A percentile compares a stretch with the other conserved stretches of the same genome.
phyloP scores from a whole-genome alignment of 1,140 invertebrate genomes.

The Chrysoperla carnea region DNA sequence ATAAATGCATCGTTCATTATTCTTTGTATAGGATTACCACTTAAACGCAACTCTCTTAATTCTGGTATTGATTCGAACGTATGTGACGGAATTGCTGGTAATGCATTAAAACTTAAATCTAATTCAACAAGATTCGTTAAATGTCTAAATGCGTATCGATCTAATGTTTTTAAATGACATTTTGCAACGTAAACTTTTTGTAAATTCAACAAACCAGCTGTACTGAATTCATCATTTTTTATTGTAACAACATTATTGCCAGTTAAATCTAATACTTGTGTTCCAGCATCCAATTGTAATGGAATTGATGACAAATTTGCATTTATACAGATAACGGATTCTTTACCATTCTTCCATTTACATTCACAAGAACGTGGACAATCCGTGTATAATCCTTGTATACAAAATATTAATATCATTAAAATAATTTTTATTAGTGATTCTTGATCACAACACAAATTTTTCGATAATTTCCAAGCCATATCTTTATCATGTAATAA shows the following conservation, averaged over 20 bases:
- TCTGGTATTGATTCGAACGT: slow-evolving; percentile 49
- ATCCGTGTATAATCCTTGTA: slow-evolving; percentile 8
- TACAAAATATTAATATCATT: slow-evolving; percentile 5
- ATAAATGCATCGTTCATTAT: slow-evolving; percentile 50
- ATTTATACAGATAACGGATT: slow-evolving; percentile 56
- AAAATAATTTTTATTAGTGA: no score
- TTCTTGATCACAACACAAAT: no score
- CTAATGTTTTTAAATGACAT: slow-evolving; percentile 40
- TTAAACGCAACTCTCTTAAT: slow-evolving; percentile 53
- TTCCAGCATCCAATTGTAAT: slow-evolving; percentile 45
- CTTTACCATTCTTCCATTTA: slow-evolving; percentile 73
- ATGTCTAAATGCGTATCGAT: slow-evolving; percentile 44
- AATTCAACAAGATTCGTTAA: slow-evolving; percentile 60
- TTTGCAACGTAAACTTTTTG: slow-evolving; percentile 56
- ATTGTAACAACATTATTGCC: slow-evolving; percentile 48
- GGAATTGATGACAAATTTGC: slow-evolving; percentile 53
- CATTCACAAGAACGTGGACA: slow-evolving; percentile 61
- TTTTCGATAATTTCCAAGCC: no score
- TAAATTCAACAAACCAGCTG: slow-evolving; percentile 52
- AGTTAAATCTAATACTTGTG: slow-evolving; percentile 58
- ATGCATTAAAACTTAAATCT: slow-evolving; percentile 53
- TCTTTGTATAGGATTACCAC: slow-evolving; percentile 49
- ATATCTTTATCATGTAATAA: no score
- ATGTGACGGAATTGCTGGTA: slow-evolving; percentile 47
- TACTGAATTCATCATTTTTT: slow-evolving; percentile 48